Evolutionary conservation across 2,797 vertebrate genomes (phyloP).

Genomic region (Muscicapa comitata): DNA sequence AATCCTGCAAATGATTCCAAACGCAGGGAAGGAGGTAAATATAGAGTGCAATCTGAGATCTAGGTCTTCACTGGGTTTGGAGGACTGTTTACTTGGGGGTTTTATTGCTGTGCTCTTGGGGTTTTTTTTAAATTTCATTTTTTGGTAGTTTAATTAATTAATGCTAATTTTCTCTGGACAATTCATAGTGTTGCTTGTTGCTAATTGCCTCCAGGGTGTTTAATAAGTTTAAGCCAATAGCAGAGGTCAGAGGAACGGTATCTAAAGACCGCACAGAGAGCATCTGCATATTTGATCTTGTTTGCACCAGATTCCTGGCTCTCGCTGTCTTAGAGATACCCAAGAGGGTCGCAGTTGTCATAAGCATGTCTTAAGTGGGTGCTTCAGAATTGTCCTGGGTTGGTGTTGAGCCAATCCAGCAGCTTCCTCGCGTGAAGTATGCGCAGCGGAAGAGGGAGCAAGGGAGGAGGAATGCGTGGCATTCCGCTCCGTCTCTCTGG

Average conservation of each 20-base stretch:
- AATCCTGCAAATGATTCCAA: background rate
- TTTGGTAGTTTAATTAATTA: background rate
- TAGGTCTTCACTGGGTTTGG: background rate
- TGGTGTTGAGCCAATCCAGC: background rate
- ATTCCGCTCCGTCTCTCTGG: background rate
- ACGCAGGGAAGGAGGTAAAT: background rate
- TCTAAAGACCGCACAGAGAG: background rate
- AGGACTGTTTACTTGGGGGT: background rate
- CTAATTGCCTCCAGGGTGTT: background rate
- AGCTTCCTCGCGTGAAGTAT: background rate
- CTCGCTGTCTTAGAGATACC: background rate
- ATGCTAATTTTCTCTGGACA: background rate
- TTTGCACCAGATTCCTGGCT: background rate
- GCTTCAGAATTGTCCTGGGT: background rate
- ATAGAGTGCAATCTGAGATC: constrained; percentile 26
- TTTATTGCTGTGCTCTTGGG: background rate
- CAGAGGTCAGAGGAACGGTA: background rate
- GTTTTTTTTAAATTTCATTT: background rate
- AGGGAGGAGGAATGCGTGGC: background rate
- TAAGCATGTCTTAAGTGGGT: background rate
- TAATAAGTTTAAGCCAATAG: background rate
- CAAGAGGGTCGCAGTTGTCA: constrained; percentile 15
- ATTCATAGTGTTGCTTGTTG: background rate
- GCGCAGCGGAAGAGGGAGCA: background rate
- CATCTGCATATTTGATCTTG: background rate